Evolutionary conservation across 2,113 vertebrate species (phyloP).

Genomic region (Lagopus muta): DNA sequence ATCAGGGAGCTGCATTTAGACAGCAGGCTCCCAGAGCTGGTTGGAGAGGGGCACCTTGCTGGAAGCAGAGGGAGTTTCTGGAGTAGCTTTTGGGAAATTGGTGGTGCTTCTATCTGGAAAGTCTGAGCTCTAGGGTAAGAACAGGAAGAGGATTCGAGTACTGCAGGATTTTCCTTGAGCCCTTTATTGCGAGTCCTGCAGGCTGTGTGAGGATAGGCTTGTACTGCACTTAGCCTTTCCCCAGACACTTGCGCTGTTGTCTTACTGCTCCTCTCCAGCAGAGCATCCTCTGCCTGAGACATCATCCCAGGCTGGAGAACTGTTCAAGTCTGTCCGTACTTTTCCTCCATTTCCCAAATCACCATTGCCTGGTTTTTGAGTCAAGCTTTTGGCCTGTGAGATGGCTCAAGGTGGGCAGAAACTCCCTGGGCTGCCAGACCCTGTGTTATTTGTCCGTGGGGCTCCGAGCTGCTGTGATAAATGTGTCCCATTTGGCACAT

Average conservation of each 20-base stretch:
- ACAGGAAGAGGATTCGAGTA: no score
- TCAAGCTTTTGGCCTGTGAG: background rate
- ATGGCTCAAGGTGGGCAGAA: background rate
- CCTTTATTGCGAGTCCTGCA: background rate
- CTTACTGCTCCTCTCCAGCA: background rate
- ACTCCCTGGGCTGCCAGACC: background rate
- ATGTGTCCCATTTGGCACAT: background rate
- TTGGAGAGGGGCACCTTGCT: background rate
- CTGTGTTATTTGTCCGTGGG: background rate
- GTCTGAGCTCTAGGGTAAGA: background rate
- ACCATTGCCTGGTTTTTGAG: background rate
- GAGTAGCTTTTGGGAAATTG: background rate
- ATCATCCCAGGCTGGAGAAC: fast-evolving
- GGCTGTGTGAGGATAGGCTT: background rate
- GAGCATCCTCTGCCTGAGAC: background rate
- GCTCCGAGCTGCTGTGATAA: background rate
- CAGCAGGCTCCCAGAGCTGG: background rate
- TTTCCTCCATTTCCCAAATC: background rate
- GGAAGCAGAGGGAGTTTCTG: background rate
- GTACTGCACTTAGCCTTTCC: background rate
- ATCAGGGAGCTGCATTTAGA: constrained; percentile 25
- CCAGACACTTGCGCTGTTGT: background rate
- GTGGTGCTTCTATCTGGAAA: background rate
- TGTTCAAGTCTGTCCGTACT: background rate
- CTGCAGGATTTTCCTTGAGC: background rate